Evolutionary conservation across 92 coral and sea anemone species (phyloP), one percentile per base, ranked within the genome.

Genomic region (Plumapathes pennacea): DNA sequence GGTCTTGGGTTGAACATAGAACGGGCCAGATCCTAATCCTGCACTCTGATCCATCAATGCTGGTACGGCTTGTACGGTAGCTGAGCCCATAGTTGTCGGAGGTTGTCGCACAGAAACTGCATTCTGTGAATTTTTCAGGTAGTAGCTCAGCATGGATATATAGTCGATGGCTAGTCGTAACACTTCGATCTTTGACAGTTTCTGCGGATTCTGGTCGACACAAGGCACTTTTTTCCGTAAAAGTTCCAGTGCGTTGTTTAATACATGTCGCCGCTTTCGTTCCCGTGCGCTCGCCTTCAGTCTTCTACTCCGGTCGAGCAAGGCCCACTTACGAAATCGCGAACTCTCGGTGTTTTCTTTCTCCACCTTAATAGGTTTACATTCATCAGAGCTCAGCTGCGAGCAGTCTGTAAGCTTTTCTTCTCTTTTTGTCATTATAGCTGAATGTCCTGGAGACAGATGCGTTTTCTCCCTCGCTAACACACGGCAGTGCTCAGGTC

Each of bases 131-230:
- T 71, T 89, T 39, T 91, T 78, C n/a, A 91, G 68, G 31, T 89
- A 91, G 7, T 90, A 85, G 45, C 97, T 91, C 8, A 91, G 68
- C 86, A 88, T 89, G 23, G 97, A 83, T 20, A 91, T 91, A 72
- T 91, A 91, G 50, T 81, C 96, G 27, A 91, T 91, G 3, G 97
- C 97, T 37, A 88, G 67, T 11, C 97, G 63, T 4, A 91, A 55
- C 14, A 91, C 97, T 50, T 91, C 97, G 10, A 91, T 91, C 74
- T 91, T 91, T 54, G 97, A 91, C 7, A 91, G 89, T 80, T 91
- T 91, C 53, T 91, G 97, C 2, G 97, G 96, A 32, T 88, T 91
- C 32, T 91, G 97, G 45, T 91, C 97, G 28, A 91, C 90, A 65
- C 97, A 88, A 4, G 97, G 97, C 0, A 91, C 97, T 25, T 88